Conservation (phyloP, 2,113 vertebrate genomes). For the Dasyornis broadbenti region DNA sequence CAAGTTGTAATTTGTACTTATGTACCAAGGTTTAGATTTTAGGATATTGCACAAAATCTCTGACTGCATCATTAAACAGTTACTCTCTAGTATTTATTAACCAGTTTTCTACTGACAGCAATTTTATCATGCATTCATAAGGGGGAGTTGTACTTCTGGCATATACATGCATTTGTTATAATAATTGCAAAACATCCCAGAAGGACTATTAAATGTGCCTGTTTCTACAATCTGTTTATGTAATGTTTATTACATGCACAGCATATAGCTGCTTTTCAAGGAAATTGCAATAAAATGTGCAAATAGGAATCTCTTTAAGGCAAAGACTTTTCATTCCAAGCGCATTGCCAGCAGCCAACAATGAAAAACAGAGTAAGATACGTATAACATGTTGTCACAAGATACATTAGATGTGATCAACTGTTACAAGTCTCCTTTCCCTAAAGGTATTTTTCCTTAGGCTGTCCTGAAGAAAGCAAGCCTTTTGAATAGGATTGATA, state of each 20-base stretch:
- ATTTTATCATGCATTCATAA: not conserved
- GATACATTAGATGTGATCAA: not conserved
- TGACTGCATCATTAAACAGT: not conserved
- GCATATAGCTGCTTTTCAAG: not conserved
- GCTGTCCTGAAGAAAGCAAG: not conserved
- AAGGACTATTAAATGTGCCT: not conserved
- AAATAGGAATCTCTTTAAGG: conserved; percentile 8
- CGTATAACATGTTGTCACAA: not conserved
- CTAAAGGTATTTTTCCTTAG: conserved; percentile 4
- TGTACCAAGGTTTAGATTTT: not conserved
- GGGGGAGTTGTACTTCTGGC: not conserved
- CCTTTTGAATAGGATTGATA: not conserved
- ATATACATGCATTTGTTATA: not conserved
- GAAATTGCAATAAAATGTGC: conserved; percentile 2
- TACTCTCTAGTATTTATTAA: not conserved
- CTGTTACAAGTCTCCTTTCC: not conserved
- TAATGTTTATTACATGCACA: not conserved
- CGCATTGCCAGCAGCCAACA: not conserved
- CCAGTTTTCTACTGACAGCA: not conserved
- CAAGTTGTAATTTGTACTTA: not conserved
- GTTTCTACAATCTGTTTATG: conserved; percentile 18
- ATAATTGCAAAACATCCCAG: not conserved
- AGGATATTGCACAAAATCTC: not conserved
- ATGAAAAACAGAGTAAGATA: not conserved
- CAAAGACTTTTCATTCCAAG: not conserved